Percentiles rank a stretch among this genome's conserved stretches.
These are phyloP conservation scores for Bugula neritina DNA, from an alignment of 2,888 invertebrate genomes.

Conservation along the genomic window DNA sequence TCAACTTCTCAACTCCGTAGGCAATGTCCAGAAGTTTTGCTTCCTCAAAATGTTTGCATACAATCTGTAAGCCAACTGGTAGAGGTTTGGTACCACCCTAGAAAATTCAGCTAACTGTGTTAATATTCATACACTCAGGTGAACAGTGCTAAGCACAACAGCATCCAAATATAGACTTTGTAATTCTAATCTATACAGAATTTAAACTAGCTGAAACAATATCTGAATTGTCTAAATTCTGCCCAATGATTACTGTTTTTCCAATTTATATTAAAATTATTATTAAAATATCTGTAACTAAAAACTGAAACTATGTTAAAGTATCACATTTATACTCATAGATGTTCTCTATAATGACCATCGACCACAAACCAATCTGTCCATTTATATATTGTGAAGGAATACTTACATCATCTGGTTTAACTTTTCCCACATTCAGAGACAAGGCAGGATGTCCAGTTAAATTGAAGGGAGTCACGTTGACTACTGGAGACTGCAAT, in stretches of 20 bases:
- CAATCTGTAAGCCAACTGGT: constrained; percentile 46
- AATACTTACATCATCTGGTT: constrained; percentile 14
- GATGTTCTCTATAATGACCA: no score
- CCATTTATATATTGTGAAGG: no score
- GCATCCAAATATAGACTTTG: not conserved
- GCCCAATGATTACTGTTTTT: no score
- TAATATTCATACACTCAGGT: not conserved
- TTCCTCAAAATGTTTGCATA: constrained; percentile 44
- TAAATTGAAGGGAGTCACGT: not conserved
- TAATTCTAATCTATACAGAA: no score
- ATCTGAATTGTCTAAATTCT: no score
- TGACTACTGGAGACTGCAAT: not conserved
- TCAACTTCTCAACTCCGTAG: constrained; percentile 30
- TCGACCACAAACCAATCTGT: no score
- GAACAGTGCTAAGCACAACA: not conserved
- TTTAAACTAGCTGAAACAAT: no score
- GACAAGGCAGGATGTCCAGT: constrained; percentile 16
- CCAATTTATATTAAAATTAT: no score
- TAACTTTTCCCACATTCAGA: not conserved
- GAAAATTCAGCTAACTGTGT: not conserved
- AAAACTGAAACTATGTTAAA: no score
- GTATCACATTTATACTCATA: no score
- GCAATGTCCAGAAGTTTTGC: constrained; percentile 41
- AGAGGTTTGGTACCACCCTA: constrained; percentile 29
- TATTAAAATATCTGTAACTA: no score